Percentiles rank a stretch among this genome's conserved stretches.
Conservation (phyloP, 1,140 invertebrate genomes). For the Panagrolaimus sp. region DNA sequence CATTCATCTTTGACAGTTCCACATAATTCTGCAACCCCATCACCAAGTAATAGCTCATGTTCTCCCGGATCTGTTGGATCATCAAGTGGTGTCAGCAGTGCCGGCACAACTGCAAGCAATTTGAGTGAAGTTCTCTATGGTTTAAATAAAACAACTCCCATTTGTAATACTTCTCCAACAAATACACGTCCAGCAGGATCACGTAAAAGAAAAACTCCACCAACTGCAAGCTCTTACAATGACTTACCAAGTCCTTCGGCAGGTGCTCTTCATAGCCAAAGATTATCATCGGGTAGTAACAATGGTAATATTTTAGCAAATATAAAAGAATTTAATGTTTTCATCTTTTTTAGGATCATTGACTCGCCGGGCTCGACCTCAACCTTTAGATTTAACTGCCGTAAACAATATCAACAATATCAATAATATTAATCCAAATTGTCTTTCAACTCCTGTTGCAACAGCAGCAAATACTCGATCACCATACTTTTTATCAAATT, state of each 20-base stretch:
- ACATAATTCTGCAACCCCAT: constrained; percentile 39
- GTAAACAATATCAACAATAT: constrained; percentile 28
- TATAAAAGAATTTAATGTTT: background rate
- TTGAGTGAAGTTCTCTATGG: constrained; percentile 26
- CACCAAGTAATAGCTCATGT: constrained; percentile 45
- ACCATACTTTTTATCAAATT: background rate
- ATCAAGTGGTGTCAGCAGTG: constrained; percentile 51
- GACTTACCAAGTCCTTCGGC: constrained; percentile 23
- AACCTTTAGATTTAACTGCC: constrained; percentile 41
- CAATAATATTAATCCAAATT: background rate
- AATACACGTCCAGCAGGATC: constrained; percentile 15
- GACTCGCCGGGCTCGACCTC: constrained; percentile 42
- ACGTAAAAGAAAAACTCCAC: constrained; percentile 6
- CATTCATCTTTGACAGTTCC: background rate
- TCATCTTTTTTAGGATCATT: constrained; percentile 15
- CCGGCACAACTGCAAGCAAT: constrained; percentile 43
- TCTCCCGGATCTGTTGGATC: constrained; percentile 52
- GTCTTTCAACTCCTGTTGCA: constrained; percentile 13
- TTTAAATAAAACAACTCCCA: background rate
- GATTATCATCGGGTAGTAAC: constrained; percentile 16
- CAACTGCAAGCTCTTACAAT: constrained; percentile 13
- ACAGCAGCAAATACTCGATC: constrained; percentile 8
- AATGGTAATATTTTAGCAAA: background rate
- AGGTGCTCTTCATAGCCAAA: background rate
- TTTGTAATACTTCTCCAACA: constrained; percentile 19